Percentiles rank a stretch among this genome's conserved stretches.
These are phyloP conservation scores for Seriola aureovittata DNA, from an alignment of 2,113 vertebrate genomes.

Conservation along the genomic window DNA sequence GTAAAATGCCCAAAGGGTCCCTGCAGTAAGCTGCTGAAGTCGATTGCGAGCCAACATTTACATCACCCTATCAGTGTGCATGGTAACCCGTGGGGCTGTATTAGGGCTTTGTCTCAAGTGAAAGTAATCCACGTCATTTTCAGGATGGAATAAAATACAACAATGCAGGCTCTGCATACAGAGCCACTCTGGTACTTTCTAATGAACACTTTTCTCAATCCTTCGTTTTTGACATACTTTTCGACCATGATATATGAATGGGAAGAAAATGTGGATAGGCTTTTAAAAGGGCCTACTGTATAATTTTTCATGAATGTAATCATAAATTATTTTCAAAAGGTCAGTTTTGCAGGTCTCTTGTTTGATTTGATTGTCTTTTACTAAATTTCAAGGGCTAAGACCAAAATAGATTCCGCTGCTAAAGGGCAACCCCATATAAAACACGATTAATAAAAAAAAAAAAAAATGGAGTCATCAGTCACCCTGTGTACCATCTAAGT, in stretches of 20 bases:
- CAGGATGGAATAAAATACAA: slow-evolving; percentile 47
- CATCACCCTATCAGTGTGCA: slow-evolving; percentile 71
- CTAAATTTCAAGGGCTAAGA: neutral
- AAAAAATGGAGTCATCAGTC: slow-evolving; percentile 31
- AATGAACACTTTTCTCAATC: slow-evolving; percentile 40
- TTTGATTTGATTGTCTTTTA: slow-evolving; percentile 22
- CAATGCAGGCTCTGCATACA: slow-evolving; percentile 14
- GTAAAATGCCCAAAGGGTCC: slow-evolving; percentile 28
- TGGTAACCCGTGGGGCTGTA: slow-evolving; percentile 55
- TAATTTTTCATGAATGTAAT: slow-evolving; percentile 10
- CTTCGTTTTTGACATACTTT: slow-evolving; percentile 2
- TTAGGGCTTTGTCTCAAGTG: slow-evolving; percentile 62
- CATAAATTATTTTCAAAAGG: neutral
- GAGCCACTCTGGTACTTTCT: slow-evolving; percentile 61
- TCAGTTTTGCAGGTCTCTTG: neutral
- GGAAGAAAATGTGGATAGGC: slow-evolving; percentile 35
- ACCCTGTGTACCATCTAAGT: slow-evolving; percentile 1
- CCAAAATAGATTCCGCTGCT: slow-evolving; percentile 32
- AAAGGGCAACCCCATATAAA: neutral
- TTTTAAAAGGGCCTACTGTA: neutral
- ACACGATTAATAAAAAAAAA: slow-evolving; percentile 3
- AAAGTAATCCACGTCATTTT: slow-evolving; percentile 62
- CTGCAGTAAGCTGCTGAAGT: slow-evolving; percentile 73
- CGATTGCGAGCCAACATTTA: slow-evolving; percentile 69
- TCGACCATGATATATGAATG: slow-evolving; percentile 19